Evolutionary conservation across 2,113 vertebrate genomes (phyloP).

Genomic region (Pipa parva): DNA sequence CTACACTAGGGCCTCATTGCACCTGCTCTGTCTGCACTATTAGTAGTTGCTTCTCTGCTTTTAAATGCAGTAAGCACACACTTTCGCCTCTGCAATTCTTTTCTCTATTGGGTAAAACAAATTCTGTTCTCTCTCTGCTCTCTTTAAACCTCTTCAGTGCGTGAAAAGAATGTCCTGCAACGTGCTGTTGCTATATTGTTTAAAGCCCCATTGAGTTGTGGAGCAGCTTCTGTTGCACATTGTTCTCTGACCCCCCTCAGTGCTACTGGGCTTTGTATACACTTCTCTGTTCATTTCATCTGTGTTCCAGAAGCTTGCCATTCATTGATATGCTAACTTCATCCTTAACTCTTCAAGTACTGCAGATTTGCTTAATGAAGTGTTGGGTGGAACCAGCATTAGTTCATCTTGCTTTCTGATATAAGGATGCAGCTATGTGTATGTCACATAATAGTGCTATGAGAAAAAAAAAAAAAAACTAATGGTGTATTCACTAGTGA

Average conservation of each 20-base stretch:
- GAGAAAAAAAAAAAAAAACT: no score
- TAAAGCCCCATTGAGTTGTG: constrained; percentile 1
- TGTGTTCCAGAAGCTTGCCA: constrained; percentile 18
- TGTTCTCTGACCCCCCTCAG: constrained; percentile 18
- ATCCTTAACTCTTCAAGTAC: background rate
- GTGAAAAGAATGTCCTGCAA: background rate
- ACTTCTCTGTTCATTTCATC: constrained; percentile 25
- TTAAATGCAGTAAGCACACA: background rate
- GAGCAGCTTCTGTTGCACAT: constrained; percentile 16
- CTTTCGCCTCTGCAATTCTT: background rate
- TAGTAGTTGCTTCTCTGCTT: background rate
- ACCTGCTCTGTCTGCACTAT: background rate
- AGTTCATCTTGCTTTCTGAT: background rate
- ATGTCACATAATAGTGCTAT: no score
- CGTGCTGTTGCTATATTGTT: constrained; percentile 3
- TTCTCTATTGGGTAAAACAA: background rate
- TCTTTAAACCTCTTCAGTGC: constrained; percentile 8
- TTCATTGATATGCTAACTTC: constrained; percentile 37
- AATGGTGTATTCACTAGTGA: no score
- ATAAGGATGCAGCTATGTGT: background rate
- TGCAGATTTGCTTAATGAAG: background rate
- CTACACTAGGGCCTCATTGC: background rate
- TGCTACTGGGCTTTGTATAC: constrained; percentile 16
- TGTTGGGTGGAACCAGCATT: background rate
- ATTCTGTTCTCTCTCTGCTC: background rate